Conservation (phyloP, 2,888 invertebrate genomes). For the Tenodera sinensis region DNA sequence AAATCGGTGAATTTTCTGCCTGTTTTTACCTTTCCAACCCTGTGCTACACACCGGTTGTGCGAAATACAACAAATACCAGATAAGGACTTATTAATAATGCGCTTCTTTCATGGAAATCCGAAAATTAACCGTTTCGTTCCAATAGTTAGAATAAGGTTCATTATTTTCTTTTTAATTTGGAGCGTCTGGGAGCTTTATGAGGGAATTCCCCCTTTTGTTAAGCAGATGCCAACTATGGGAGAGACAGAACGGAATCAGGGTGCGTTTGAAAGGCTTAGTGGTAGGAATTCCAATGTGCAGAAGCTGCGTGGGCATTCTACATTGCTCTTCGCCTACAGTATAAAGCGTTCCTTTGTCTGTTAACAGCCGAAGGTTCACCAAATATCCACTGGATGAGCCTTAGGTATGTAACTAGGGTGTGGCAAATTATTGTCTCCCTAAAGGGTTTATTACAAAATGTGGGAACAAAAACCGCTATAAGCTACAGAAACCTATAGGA, state of each 20-base stretch:
- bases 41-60: no score
- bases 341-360: background rate
- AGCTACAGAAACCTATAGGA: no score
- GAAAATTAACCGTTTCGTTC: no score
- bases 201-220: background rate
- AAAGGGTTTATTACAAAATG: background rate
- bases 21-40: no score
- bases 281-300: background rate
- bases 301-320: background rate
- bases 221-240: background rate
- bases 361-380: background rate
- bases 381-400: background rate
- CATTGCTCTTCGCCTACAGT: background rate
- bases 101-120: no score
- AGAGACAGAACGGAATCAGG: background rate
- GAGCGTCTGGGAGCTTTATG: background rate
- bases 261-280: background rate
- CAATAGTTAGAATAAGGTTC: no score
- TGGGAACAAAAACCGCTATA: background rate
- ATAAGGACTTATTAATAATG: no score
- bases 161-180: background rate
- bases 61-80: no score
- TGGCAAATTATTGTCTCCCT: background rate
- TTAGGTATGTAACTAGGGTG: background rate
- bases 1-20: no score